phyloP scores from a whole-genome alignment of 1,140 invertebrate genomes.

The Drosophila nigrodunni region DNA sequence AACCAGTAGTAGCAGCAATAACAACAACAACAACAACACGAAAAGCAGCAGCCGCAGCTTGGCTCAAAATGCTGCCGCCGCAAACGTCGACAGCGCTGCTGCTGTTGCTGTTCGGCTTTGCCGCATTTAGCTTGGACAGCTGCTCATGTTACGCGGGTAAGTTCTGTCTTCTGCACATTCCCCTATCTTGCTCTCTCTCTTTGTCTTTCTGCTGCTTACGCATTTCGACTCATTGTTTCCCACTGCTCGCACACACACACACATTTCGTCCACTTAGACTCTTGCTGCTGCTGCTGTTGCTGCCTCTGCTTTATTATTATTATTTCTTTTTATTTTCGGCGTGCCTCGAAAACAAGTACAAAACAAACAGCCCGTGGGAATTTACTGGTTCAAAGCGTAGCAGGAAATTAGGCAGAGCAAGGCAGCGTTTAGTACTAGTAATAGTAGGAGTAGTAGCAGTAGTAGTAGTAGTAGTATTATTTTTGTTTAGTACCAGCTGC shows the following conservation, averaged over 20 bases:
- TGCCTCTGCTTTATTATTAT: constrained; percentile 27
- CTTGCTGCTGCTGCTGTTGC: constrained; percentile 14
- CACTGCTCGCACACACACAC: neutral
- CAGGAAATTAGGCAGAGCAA: constrained; percentile 43
- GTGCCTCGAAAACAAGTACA: constrained; percentile 63
- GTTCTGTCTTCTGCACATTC: constrained; percentile 42
- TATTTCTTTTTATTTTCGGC: constrained; percentile 34
- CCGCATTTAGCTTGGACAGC: constrained; percentile 59
- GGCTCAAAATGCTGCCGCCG: constrained; percentile 60
- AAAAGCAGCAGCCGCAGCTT: constrained; percentile 28
- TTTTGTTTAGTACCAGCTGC: constrained; percentile 5
- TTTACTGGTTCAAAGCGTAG: constrained; percentile 39
- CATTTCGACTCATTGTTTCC: neutral
- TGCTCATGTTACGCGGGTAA: constrained; percentile 81
- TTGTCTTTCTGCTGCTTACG: neutral
- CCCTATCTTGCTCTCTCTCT: constrained; percentile 10
- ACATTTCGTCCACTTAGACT: constrained; percentile 24
- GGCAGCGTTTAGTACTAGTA: constrained; percentile 17
- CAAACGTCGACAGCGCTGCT: constrained; percentile 39
- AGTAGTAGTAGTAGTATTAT: neutral
- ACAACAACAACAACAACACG: constrained; percentile 19
- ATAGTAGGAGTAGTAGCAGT: constrained; percentile 2
- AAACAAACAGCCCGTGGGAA: constrained; percentile 78
- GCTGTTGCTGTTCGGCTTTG: constrained; percentile 50
- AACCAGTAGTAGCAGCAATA: constrained; percentile 40